Evolutionary conservation across 2,113 vertebrate species (phyloP).

Genomic region (Origma solitaria): DNA sequence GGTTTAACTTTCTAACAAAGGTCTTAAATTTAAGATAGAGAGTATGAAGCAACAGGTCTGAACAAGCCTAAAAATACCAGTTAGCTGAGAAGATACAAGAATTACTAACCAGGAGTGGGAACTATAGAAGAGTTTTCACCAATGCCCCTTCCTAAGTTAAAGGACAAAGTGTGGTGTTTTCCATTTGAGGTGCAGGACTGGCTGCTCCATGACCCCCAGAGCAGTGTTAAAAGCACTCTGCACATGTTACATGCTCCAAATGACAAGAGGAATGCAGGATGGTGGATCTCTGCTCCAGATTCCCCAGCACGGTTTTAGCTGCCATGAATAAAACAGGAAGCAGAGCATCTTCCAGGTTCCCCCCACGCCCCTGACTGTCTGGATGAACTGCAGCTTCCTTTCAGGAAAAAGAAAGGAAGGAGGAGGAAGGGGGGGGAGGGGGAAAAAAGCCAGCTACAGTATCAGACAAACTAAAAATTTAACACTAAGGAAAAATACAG

Average conservation of each 20-base stretch:
- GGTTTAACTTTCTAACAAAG: background rate
- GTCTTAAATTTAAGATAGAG: background rate
- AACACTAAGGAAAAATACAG: background rate
- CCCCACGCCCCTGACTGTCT: background rate
- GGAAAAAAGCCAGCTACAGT: background rate
- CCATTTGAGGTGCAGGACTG: background rate
- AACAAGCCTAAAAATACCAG: background rate
- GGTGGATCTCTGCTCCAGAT: background rate
- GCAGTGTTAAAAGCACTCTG: background rate
- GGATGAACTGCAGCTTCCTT: slow-evolving; percentile 34
- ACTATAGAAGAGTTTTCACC: background rate
- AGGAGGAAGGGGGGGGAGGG: fast-evolving
- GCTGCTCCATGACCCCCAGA: background rate
- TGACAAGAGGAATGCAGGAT: background rate
- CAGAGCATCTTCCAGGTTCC: background rate
- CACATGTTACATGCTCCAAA: slow-evolving; percentile 20
- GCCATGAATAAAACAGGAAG: slow-evolving; percentile 35
- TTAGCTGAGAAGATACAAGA: background rate
- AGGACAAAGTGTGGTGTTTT: background rate
- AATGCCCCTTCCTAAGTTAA: background rate
- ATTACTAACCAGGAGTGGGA: background rate
- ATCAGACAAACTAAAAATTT: background rate
- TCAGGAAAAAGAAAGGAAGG: slow-evolving; percentile 17
- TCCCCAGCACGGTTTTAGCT: background rate
- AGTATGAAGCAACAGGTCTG: background rate